Evolutionary conservation across 2,888 invertebrate genomes (phyloP).

Genomic region (Agriopis marginaria): DNA sequence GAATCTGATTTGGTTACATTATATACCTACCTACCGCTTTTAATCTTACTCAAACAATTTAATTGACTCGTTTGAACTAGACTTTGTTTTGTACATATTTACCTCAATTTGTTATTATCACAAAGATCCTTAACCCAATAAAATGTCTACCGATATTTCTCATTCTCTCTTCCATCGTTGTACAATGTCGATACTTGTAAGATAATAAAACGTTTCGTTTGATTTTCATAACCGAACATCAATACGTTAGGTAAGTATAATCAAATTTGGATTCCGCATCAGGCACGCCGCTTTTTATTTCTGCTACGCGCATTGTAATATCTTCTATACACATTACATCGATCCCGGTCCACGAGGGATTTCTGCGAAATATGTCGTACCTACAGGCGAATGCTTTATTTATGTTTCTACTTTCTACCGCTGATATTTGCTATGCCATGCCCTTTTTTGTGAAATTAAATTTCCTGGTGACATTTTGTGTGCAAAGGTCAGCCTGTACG

Average conservation of each 20-base stretch:
- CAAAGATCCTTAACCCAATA: not conserved
- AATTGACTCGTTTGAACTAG: not conserved
- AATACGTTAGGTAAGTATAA: slow-evolving; percentile 5
- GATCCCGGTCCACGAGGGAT: slow-evolving; percentile 17
- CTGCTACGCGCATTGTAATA: slow-evolving; percentile 28
- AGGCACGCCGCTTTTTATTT: slow-evolving; percentile 8
- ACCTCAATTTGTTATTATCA: not conserved
- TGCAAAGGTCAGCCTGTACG: slow-evolving; percentile 55
- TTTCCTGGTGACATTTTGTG: slow-evolving; percentile 51
- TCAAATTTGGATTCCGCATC: slow-evolving; percentile 20
- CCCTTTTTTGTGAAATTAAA: slow-evolving; percentile 40
- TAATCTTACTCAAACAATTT: slow-evolving; percentile 8
- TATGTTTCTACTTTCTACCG: slow-evolving; percentile 18
- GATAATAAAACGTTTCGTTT: slow-evolving; percentile 5
- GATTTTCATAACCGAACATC: slow-evolving; percentile 12
- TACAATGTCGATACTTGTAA: not conserved
- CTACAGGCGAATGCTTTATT: slow-evolving; percentile 22
- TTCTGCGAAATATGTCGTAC: slow-evolving; percentile 18
- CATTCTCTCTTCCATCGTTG: not conserved
- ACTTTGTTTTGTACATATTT: not conserved
- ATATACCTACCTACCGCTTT: not conserved
- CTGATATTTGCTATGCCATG: slow-evolving; percentile 28
- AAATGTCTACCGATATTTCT: not conserved
- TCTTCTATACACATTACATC: slow-evolving; percentile 29
- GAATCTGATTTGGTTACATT: slow-evolving; percentile 19